Evolutionary conservation across 2,888 invertebrate species (phyloP), one percentile per base, ranked within the genome.

Genomic region (Pristionchus exspectatus): DNA sequence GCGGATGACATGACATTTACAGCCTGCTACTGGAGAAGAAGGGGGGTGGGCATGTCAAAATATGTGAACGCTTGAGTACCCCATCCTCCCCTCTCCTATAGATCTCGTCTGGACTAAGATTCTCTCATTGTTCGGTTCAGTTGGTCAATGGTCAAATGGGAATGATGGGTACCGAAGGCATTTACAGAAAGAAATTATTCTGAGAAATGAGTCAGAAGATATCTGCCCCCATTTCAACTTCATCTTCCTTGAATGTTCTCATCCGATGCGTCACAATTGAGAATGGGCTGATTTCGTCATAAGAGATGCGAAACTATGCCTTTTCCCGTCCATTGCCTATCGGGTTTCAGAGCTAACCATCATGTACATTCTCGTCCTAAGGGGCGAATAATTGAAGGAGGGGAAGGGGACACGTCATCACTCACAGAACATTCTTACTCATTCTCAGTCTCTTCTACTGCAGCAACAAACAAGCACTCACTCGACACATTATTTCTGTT

Each of bases 391-490:
- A 74, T 74, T 74, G 24, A 74, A 21, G 38, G 74, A 38, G 38
- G 14, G 81, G 4, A 50, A 50, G 44, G 44, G 12, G 12, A 9
- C 81, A 44, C 81, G 81, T 81, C 81, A 81, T 12, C 30, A 30
- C 33, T 72, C 72, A 72, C 24, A 44, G 38, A 77, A 44, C 74
- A 44, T 77, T 77, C 74, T 24, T 24, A 54, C 66, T 69, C 44
- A 5, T n/a, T 38, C 74, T 38, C 74, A n/a, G n/a, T 81, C 59
- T 69, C 38, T 33, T 33, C 30, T 16, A 0, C 14, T 74, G 74
- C 74, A 74, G 81, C 50, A 81, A 54, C 81, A 81, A 50, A 77
- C 74, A 72, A 33, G 72, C 33, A 54, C 81, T 54, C 33, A 54
- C 81, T 54, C 50, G 27, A 81, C 50, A 27, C 81, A 38, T 16